Conservation (phyloP, 2,797 vertebrate genomes). For the Siniperca obscura region DNA sequence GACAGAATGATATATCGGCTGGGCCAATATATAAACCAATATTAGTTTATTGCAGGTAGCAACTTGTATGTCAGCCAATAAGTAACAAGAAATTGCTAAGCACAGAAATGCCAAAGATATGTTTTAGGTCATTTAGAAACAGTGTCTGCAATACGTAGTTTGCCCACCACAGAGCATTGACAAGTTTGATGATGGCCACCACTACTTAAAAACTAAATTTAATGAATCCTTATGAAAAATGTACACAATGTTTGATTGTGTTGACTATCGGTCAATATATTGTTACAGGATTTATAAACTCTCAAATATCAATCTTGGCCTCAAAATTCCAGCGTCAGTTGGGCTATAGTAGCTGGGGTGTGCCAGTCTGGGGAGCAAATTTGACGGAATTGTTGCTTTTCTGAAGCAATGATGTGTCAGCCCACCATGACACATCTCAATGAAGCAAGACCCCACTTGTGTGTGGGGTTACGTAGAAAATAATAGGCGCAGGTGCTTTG, state of each 20-base stretch:
- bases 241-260: background rate
- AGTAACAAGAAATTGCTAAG: background rate
- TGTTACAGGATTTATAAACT: background rate
- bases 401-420: constrained; percentile 14
- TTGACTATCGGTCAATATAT: background rate
- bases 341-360: background rate
- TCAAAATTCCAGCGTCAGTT: background rate
- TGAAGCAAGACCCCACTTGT: constrained; percentile 7
- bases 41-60: background rate
- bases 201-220: background rate
- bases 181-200: background rate
- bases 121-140: background rate
- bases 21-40: background rate
- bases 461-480: constrained; percentile 27
- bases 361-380: background rate
- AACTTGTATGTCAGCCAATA: background rate
- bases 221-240: background rate
- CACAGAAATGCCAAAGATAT: background rate
- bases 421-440: background rate
- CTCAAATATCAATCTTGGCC: background rate
- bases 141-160: background rate
- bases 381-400: constrained; percentile 7
- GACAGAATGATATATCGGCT: background rate
- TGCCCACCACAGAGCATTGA: background rate
- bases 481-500: background rate